Conservation (phyloP, 2,888 invertebrate genomes). For the Caenorhabditis becei region DNA sequence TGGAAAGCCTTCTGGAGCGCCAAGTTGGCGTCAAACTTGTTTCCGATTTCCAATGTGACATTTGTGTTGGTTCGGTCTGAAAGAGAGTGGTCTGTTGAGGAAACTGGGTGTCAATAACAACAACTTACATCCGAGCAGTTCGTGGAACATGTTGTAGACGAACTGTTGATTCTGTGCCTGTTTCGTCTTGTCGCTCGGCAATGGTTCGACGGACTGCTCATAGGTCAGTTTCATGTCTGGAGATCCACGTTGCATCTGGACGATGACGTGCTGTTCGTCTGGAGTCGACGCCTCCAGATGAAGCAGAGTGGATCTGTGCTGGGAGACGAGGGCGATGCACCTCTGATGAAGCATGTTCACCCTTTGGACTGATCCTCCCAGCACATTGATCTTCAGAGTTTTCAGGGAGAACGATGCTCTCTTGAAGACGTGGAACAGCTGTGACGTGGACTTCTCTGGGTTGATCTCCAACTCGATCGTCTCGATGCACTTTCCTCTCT, state of each 20-base stretch:
- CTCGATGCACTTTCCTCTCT: slow-evolving; percentile 27
- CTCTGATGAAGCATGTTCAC: slow-evolving; percentile 10
- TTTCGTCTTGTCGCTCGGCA: background rate
- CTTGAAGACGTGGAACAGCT: slow-evolving; percentile 26
- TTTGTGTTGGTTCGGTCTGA: slow-evolving; percentile 22
- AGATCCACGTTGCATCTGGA: background rate
- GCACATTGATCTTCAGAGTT: slow-evolving; percentile 19
- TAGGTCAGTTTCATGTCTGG: slow-evolving; percentile 17
- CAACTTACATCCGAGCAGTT: slow-evolving; percentile 38
- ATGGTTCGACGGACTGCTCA: slow-evolving; percentile 23
- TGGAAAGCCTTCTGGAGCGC: slow-evolving; percentile 56
- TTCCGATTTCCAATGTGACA: slow-evolving; percentile 37
- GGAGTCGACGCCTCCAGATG: slow-evolving; percentile 44
- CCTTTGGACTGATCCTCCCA: slow-evolving; percentile 5
- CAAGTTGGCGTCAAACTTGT: slow-evolving; percentile 34
- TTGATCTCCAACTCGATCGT: slow-evolving; percentile 16
- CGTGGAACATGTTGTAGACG: slow-evolving; percentile 43
- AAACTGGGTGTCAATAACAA: background rate
- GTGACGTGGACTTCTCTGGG: slow-evolving; percentile 14
- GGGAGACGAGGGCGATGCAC: slow-evolving; percentile 24
- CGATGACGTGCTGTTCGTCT: slow-evolving; percentile 31
- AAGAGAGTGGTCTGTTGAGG: background rate
- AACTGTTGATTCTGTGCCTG: slow-evolving; percentile 23
- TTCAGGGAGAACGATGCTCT: slow-evolving; percentile 19
- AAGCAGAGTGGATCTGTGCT: slow-evolving; percentile 28